Conservation (phyloP, 2,888 invertebrate genomes). For the Punctoribates punctum region DNA sequence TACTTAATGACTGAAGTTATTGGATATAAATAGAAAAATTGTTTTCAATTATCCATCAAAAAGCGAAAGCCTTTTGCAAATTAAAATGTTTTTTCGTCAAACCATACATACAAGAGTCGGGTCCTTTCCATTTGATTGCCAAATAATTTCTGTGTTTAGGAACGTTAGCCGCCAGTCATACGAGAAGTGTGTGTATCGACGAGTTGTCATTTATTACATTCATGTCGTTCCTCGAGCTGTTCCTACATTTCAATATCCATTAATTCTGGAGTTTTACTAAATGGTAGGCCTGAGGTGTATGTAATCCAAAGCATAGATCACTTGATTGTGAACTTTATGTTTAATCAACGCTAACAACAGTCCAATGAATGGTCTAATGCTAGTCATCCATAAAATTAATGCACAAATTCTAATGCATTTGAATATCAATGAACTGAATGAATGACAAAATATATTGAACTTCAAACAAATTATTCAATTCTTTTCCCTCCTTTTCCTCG, state of each 20-base stretch:
- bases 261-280: slow-evolving; percentile 11
- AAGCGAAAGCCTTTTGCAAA: too few species aligned
- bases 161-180: neutral
- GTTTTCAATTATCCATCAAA: too few species aligned
- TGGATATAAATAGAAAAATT: neutral
- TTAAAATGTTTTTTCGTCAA: too few species aligned
- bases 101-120: too few species aligned
- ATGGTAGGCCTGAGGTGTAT: neutral
- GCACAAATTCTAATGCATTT: neutral
- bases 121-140: too few species aligned
- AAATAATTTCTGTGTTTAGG: neutral
- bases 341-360: neutral
- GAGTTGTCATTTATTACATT: neutral
- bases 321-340: slow-evolving; percentile 8
- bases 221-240: neutral
- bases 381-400: neutral
- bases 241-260: slow-evolving; percentile 14
- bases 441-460: neutral
- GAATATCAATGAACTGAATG: neutral
- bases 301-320: slow-evolving; percentile 26
- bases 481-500: too few species aligned
- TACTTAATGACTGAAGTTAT: neutral
- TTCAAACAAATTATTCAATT: neutral
- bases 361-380: neutral
- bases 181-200: neutral